Evolutionary conservation across 2,888 invertebrate genomes (phyloP), one percentile per base, ranked within the genome.

Genomic region (Drosophila ezoana): DNA sequence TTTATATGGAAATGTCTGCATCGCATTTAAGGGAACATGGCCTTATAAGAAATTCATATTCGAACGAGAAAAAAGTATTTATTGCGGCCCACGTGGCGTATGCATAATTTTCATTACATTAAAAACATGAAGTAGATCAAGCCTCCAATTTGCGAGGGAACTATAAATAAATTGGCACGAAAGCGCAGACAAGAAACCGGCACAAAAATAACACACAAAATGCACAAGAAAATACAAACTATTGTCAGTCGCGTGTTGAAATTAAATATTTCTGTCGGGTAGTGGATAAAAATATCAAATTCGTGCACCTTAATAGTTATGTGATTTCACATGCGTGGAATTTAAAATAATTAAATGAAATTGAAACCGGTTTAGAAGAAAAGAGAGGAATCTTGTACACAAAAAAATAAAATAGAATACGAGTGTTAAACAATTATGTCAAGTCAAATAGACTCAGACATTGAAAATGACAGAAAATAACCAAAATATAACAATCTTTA

Each of bases 131-230:
- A 13, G n/a, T 14, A 37, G 43, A 18, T 44, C 32, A 57, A 57
- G 20, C 52, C 20, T 35, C 53, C 43, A 60, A 43, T 51, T 52
- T 38, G 62, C 58, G 9, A 20, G 20, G 45, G n/a, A 57, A 47
- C 49, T 76, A 76, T 59, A 76, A 76, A 76, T 76, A 76, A 76
- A 60, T 62, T 38, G 62, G 45, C 48, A 44, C 58, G 18, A 61
- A 69, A 44, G 57, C 44, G 20, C 18, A 60, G 28, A 48, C 56
- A 38, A 20, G n/a, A 16, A 51, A 53, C 35, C 11, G 48, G 47
- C 49, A 47, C 28, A 60, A 38, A 64, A 45, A 48, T 35, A 69
- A 48, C 16, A 16, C 3, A 51, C 48, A 47, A 49, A 61, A 61
- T 51, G 32, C 52, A 37, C 47, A 58, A 18, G 23, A 63, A 56